Evolutionary conservation across 2,113 vertebrate genomes (phyloP).

Genomic region (Tragelaphus strepsiceros): DNA sequence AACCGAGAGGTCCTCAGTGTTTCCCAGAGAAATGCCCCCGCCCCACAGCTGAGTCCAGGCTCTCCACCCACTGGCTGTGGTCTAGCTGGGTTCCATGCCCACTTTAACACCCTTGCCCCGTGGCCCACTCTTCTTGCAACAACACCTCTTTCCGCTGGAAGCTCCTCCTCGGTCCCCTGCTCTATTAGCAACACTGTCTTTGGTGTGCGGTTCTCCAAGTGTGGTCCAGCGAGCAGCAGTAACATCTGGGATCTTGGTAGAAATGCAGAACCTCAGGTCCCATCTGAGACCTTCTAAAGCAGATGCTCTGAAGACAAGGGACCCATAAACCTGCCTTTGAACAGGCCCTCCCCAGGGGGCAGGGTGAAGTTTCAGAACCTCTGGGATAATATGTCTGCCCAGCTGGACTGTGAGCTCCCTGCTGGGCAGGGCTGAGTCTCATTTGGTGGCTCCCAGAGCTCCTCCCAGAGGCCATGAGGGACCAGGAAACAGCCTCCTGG

Average conservation of each 20-base stretch:
- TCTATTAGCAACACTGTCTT: fast-evolving
- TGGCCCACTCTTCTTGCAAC: not conserved
- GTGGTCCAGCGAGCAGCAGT: not conserved
- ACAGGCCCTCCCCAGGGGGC: not conserved
- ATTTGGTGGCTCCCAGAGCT: not conserved
- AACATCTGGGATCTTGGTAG: not conserved
- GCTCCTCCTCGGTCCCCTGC: not conserved
- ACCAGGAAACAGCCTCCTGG: not conserved
- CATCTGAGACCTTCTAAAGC: not conserved
- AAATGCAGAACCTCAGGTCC: not conserved
- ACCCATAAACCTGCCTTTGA: too few relatives aligned
- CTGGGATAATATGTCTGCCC: not conserved
- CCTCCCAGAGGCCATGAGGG: not conserved
- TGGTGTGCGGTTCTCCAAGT: not conserved
- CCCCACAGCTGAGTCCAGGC: fast-evolving
- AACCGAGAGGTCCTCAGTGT: not conserved
- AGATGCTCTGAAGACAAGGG: not conserved
- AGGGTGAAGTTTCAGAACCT: not conserved
- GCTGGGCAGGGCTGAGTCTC: not conserved
- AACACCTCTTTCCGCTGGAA: not conserved
- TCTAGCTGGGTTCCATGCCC: fast-evolving
- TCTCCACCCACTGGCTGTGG: not conserved
- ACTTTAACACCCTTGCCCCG: not conserved
- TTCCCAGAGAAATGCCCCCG: not conserved
- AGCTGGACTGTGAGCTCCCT: not conserved